These are phyloP conservation scores for Istiophorus platypterus DNA, from an alignment of 2,113 vertebrate species.

Conservation along the genomic window DNA sequence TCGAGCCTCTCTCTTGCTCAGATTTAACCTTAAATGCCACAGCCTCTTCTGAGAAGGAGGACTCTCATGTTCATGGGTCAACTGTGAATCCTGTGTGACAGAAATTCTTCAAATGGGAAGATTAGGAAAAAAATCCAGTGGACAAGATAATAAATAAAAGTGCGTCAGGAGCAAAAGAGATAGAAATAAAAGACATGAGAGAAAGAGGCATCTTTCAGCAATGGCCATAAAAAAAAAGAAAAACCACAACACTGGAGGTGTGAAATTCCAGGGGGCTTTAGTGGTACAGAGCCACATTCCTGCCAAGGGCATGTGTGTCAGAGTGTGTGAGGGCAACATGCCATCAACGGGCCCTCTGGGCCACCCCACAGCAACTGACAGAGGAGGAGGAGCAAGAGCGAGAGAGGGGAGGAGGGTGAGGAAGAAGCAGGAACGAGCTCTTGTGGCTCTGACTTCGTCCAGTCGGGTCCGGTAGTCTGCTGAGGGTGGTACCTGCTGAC, in stretches of 20 bases:
- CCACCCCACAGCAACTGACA: slow-evolving; percentile 63
- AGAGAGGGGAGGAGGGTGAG: not conserved
- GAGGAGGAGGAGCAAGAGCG: slow-evolving; percentile 7
- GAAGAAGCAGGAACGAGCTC: slow-evolving; percentile 1
- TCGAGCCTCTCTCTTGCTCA: not conserved
- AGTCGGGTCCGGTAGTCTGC: not conserved
- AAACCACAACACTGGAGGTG: slow-evolving; percentile 72
- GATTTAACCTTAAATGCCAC: not conserved
- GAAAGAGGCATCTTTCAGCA: slow-evolving; percentile 54
- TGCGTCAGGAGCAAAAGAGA: not conserved
- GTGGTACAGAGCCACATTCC: slow-evolving; percentile 71
- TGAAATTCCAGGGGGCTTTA: slow-evolving; percentile 79
- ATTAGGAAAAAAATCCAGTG: not conserved
- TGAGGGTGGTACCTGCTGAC: not conserved
- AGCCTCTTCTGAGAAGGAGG: not conserved
- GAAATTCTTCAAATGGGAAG: not conserved
- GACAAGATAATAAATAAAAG: slow-evolving; percentile 30
- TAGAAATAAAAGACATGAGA: slow-evolving; percentile 1
- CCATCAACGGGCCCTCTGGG: slow-evolving; percentile 66
- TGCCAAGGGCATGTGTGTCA: slow-evolving; percentile 71
- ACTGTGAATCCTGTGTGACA: slow-evolving; percentile 8
- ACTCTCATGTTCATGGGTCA: not conserved
- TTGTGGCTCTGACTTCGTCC: not conserved
- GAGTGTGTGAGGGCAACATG: slow-evolving; percentile 62
- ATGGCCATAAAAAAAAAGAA: slow-evolving; percentile 10